Evolutionary conservation across 2,888 invertebrate genomes (phyloP).

Genomic region (Chloromyia formosa): DNA sequence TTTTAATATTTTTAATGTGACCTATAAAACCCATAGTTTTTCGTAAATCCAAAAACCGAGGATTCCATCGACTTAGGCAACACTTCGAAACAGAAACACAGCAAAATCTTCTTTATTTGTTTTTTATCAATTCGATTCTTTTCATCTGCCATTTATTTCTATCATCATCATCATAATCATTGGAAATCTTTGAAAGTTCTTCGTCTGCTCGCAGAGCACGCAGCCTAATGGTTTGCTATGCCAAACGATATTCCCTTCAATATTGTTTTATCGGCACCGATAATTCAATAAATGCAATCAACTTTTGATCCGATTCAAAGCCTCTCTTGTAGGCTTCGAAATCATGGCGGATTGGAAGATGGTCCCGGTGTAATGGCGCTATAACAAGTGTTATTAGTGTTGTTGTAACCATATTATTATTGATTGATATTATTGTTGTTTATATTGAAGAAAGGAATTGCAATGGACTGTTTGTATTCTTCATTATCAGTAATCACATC

Average conservation of each 20-base stretch:
- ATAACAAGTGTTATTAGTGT: slow-evolving; percentile 32
- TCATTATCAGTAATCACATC: slow-evolving; percentile 20
- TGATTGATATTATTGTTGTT: not conserved
- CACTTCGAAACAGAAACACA: not conserved
- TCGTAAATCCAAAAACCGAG: too few species aligned
- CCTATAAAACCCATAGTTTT: too few species aligned
- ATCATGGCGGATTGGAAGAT: slow-evolving; percentile 3
- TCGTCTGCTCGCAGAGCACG: not conserved
- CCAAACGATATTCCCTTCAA: not conserved
- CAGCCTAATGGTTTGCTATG: not conserved
- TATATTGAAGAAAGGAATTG: not conserved
- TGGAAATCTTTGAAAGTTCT: not conserved
- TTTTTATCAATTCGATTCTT: slow-evolving; percentile 6
- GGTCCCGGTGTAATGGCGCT: slow-evolving; percentile 25
- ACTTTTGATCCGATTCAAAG: slow-evolving; percentile 27
- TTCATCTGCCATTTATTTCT: slow-evolving; percentile 27
- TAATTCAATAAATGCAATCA: slow-evolving; percentile 39
- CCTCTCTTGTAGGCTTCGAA: not conserved
- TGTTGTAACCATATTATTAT: slow-evolving; percentile 21
- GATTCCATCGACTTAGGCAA: too few species aligned
- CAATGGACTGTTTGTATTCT: slow-evolving; percentile 40
- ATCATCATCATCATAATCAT: not conserved
- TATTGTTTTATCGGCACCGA: slow-evolving; percentile 19
- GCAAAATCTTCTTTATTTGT: slow-evolving; percentile 18
- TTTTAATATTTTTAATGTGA: too few species aligned